A percentile compares a stretch with the other conserved stretches of the same genome.
Evolutionary conservation across 2,888 invertebrate species (phyloP).

Genomic region (Gari tellinella): DNA sequence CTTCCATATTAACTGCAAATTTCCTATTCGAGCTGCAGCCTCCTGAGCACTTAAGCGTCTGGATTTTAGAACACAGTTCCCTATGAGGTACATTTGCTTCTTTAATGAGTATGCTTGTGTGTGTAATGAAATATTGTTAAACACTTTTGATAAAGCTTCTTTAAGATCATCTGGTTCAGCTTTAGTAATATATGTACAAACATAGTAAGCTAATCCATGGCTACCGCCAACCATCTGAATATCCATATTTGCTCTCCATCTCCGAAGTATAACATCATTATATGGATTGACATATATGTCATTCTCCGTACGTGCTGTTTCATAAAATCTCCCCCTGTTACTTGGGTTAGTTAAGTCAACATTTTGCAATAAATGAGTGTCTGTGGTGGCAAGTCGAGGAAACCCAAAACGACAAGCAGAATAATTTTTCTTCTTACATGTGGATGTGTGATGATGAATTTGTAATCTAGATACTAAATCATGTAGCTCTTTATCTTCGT

Average conservation of each 20-base stretch:
- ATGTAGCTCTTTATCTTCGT: conserved; percentile 2
- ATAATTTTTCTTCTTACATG: conserved; percentile 30
- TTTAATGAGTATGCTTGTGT: conserved; percentile 4
- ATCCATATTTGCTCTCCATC: conserved; percentile 36
- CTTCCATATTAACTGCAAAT: background rate
- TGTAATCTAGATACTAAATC: conserved; percentile 18
- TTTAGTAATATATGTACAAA: too few relatives aligned
- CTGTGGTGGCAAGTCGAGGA: too few relatives aligned
- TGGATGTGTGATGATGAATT: conserved; percentile 37
- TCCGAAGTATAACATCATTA: conserved; percentile 21
- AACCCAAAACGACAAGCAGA: conserved; percentile 45
- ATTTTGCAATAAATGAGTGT: conserved; percentile 5
- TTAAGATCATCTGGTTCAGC: conserved; percentile 24
- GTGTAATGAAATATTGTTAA: background rate
- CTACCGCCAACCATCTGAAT: too few relatives aligned
- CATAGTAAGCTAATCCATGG: too few relatives aligned
- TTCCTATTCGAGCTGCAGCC: conserved; percentile 22
- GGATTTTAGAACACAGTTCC: too few relatives aligned
- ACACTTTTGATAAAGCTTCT: conserved; percentile 6
- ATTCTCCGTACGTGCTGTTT: conserved; percentile 14
- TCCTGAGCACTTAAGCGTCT: conserved; percentile 21
- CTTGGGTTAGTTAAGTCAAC: conserved; percentile 14
- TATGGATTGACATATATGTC: conserved; percentile 15
- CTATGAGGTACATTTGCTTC: conserved; percentile 12
- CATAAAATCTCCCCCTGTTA: conserved; percentile 21